These are phyloP conservation scores for Paratilapia polleni DNA, from an alignment of 2,113 vertebrate species.

Conservation along the genomic window DNA sequence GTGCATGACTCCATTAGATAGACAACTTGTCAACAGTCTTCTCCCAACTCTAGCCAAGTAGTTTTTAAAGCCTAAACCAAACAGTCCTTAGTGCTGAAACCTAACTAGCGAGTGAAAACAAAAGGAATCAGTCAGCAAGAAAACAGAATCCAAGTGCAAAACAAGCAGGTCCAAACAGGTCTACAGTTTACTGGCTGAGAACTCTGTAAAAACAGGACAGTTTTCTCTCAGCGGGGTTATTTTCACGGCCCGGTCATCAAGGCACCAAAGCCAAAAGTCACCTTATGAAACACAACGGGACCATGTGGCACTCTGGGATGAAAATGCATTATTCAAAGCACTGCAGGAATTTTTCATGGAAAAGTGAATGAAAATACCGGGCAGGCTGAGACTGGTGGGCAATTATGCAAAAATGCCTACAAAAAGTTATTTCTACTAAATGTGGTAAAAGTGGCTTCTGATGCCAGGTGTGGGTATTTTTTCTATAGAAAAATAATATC, in stretches of 20 bases:
- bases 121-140: neutral
- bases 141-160: neutral
- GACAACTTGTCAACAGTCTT: too few species aligned
- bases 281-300: too few species aligned
- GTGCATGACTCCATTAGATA: too few species aligned
- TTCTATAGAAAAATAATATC: neutral
- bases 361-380: neutral
- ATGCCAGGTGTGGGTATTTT: neutral
- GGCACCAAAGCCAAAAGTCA: too few species aligned
- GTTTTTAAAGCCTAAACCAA: neutral
- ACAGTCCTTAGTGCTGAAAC: neutral
- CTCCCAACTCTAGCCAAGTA: too few species aligned
- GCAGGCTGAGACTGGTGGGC: neutral
- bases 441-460: neutral
- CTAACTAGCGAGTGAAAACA: neutral
- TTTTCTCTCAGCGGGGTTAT: neutral
- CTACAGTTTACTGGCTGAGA: accelerated
- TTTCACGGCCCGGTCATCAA: neutral
- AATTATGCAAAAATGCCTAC: neutral
- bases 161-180: neutral
- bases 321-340: neutral
- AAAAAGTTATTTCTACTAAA: neutral
- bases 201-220: too few species aligned
- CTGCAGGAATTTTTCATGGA: neutral
- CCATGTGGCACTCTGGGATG: neutral